A percentile compares a stretch with the other conserved stretches of the same genome.
Conservation (phyloP, 2,113 vertebrate species). For the Peucedramus taeniatus region DNA sequence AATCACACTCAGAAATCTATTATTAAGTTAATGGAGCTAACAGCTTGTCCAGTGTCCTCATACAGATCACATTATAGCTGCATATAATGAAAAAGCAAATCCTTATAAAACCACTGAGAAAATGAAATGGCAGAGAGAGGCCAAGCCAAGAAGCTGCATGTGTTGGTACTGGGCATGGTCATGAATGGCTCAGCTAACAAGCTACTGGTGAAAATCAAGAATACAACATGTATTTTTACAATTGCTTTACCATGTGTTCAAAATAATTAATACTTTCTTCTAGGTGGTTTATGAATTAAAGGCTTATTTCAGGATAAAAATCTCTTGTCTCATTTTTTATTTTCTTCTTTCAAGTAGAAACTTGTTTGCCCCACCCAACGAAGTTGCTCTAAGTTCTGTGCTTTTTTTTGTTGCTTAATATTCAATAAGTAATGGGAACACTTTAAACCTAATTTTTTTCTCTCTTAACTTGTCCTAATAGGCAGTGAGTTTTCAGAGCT, state of each 20-base stretch:
- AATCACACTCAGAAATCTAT: conserved; percentile 76
- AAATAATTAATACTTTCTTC: not conserved
- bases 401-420: fast-evolving
- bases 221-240: not conserved
- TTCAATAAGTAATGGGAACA: not conserved
- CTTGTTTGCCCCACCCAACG: not conserved
- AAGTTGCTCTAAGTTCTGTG: not conserved
- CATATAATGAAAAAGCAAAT: conserved; percentile 41
- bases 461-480: not conserved
- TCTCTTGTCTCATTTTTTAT: not conserved
- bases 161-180: not conserved
- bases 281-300: not conserved
- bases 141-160: not conserved
- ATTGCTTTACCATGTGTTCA: not conserved
- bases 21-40: conserved; percentile 76
- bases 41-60: conserved; percentile 72
- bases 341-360: not conserved
- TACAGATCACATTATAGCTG: conserved; percentile 56
- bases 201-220: not conserved
- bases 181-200: not conserved
- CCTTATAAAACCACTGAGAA: conserved; percentile 16
- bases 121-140: conserved; percentile 21
- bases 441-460: not conserved
- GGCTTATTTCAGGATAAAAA: not conserved
- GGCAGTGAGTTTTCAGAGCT: not conserved